Evolutionary conservation across 2,888 invertebrate genomes (phyloP).

Genomic region (Hypena proboscidalis): DNA sequence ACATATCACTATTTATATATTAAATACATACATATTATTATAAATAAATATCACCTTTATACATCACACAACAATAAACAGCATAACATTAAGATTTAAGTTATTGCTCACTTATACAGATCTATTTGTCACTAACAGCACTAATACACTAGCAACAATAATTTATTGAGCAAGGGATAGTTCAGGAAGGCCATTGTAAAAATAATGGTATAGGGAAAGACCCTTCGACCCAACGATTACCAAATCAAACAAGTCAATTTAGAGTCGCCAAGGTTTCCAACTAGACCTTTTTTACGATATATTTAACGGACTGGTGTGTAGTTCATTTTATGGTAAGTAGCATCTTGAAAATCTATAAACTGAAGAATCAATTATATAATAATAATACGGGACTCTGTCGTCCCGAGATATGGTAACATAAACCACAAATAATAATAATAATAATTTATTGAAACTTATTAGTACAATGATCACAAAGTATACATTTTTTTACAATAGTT

Average conservation of each 20-base stretch:
- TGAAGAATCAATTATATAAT: no score
- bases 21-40: no score
- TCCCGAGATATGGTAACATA: no score
- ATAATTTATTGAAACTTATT: no score
- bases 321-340: no score
- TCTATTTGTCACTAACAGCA: constrained; percentile 6
- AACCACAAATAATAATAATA: no score
- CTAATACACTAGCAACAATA: constrained; percentile 33
- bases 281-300: constrained; percentile 9
- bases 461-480: no score
- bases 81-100: constrained; percentile 7
- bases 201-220: constrained; percentile 40
- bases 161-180: constrained; percentile 27
- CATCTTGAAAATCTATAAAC: no score
- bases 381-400: no score
- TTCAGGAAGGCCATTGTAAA: constrained; percentile 30
- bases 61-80: background rate
- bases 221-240: constrained; percentile 29
- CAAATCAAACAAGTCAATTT: constrained; percentile 36
- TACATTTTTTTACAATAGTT: no score
- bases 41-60: background rate
- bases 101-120: constrained; percentile 6
- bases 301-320: no score
- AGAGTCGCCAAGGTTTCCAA: constrained; percentile 7
- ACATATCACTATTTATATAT: no score